Base-by-base conservation (phyloP, 1,140 invertebrate genomes). In the Danaus melanippus region DNA sequence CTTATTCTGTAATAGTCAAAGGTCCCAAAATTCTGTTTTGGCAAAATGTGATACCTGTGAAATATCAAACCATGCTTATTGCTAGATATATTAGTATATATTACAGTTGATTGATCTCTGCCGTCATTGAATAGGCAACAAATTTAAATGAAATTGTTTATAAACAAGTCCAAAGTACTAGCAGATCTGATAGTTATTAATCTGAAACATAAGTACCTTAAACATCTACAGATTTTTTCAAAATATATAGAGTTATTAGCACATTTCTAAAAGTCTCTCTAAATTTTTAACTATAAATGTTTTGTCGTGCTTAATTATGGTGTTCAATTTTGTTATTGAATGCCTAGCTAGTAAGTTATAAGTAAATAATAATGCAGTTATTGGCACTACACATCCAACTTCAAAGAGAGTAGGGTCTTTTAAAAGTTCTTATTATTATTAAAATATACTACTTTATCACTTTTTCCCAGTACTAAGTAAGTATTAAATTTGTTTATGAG, bases 211-310 rank as follows among this genome's bases (percentile, higher is more conserved):
- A 64, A 63, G 53, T 68, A 74, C 62, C 60, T 69, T 50, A 61
- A 59, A 62, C 62, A 74, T 66, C 67, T 74, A 74, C 70, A 78
- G 79, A 74, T 74, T 71, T 75, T 79, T 82, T 80, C 69, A 74
- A 86, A 68, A 68, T 32, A 32, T 86, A 86, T 87, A 87, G 81
- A 87, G 83, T 87, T 85, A 85, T 85, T 87, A 88, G 87, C 87
- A 88, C 87, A 88, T 87, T 88, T 87, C 84, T 88, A 84, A 86
- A 84, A 84, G 84, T 87, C 86, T 88, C 87, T 88, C 86, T 88
- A 87, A 77, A 85, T 82, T 88, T 87, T 88, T 87, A 87, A 86
- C 85, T 88, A 88, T 88, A 75, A 85, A 88, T 88, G 87, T 88
- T 88, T 88, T 87, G 86, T 88, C 87, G 87, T 88, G 87, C 87